Evolutionary conservation across 2,797 vertebrate genomes (phyloP), one percentile per base, ranked within the genome.

Genomic region (Vespertilio murinus): DNA sequence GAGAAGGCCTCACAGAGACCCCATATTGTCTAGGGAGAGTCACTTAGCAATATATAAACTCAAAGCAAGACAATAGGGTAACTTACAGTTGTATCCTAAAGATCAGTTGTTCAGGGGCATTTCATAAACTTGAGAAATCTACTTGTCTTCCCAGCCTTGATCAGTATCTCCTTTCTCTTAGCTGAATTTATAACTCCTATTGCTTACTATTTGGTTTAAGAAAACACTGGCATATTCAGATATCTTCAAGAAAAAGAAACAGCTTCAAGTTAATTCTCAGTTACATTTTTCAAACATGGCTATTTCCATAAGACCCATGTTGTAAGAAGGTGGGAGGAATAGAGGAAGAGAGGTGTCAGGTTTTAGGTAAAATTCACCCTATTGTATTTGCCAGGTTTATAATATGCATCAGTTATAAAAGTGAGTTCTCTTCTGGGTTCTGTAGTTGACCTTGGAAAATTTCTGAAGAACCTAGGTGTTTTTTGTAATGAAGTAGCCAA

Each of bases 401-500:
- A 9, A 45, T 80, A 45, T 61, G 42, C 40, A 75, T 91, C 70
- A 67, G 47, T 74, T 56, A 45, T 83, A 93, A 93, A 61, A 93
- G 28, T 42, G 61, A 69, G 7, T 40, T 94, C 52, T 95, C 42
- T 75, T 88, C 77, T 90, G 80, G 77, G 40, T 94, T 86, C 94
- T 84, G 12, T 64, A 56, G 54, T 88, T 70, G 54, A 84, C 22
- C 38, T 87, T 54, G 75, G 94, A 38, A 84, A 87, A 89, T 94
- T 96, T 95, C 81, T 87, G 40, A 97, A 95, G 83, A 93, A 82
- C 35, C 45, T 89, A 67, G 70, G 40, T 83, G 25, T 65, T 77
- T 81, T 79, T 77, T 40, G n/a, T 65, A 94, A 93, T 93, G 67
- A 95, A 73, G 35, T 77, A 74, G 65, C 54, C 78, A 38, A n/a